Percentiles rank a stretch among this genome's conserved stretches.
Evolutionary conservation across 2,797 vertebrate genomes (phyloP).

Genomic region (Microctenopoma stevenorrisi): DNA sequence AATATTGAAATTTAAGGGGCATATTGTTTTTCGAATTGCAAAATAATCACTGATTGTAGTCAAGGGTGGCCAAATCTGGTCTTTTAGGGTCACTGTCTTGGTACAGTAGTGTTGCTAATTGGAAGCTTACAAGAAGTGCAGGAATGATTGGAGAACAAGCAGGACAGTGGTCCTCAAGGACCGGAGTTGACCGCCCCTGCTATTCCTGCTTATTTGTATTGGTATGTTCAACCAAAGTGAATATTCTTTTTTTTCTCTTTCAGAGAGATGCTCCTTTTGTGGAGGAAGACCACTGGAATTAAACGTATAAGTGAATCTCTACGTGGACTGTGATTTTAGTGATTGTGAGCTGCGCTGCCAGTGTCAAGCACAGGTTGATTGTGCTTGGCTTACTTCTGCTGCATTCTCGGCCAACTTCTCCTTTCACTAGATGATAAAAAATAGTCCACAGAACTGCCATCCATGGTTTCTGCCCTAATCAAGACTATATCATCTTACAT

Average conservation of each 20-base stretch:
- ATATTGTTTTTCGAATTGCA: too few species aligned
- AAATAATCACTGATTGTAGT: neutral
- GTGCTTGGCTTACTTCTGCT: slow-evolving; percentile 55
- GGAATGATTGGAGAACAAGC: too few species aligned
- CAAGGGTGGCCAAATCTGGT: too few species aligned
- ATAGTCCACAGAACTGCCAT: slow-evolving; percentile 82
- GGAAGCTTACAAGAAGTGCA: too few species aligned
- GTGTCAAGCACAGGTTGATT: slow-evolving; percentile 62
- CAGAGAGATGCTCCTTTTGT: slow-evolving; percentile 73
- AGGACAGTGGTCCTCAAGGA: too few species aligned
- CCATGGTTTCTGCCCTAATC: slow-evolving; percentile 96
- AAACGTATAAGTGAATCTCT: slow-evolving; percentile 58
- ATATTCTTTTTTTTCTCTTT: slow-evolving; percentile 58
- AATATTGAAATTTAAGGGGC: too few species aligned
- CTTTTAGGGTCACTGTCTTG: too few species aligned
- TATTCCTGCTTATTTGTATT: slow-evolving; percentile 11
- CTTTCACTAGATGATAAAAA: slow-evolving; percentile 74
- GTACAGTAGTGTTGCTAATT: too few species aligned
- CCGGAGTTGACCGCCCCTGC: neutral
- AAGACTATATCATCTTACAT: slow-evolving; percentile 92
- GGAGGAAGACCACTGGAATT: slow-evolving; percentile 74
- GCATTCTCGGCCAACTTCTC: slow-evolving; percentile 61
- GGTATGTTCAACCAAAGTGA: slow-evolving; percentile 6
- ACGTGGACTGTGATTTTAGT: slow-evolving; percentile 58
- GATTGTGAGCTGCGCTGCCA: slow-evolving; percentile 55